Evolutionary conservation across 2,888 invertebrate species (phyloP), one percentile per base, ranked within the genome.

Genomic region (Drosophila ezoana): DNA sequence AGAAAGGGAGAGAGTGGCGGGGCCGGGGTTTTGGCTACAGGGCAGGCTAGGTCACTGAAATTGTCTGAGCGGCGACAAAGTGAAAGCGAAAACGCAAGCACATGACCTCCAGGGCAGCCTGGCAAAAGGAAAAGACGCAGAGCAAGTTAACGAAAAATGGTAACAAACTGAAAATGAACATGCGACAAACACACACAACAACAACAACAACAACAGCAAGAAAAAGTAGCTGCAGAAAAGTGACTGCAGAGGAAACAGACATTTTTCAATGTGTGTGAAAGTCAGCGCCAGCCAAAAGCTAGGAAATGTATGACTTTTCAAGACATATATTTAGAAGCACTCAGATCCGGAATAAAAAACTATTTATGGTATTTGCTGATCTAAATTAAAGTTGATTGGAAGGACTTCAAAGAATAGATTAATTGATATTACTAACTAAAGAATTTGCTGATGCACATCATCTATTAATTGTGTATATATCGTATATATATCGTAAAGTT

Each of bases 141-240:
- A 49, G 67, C 32, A 51, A 60, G 47, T 68, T 59, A 43, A 56
- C 62, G 40, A 72, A 66, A 66, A 78, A 69, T 49, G 60, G 58
- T 47, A 56, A 49, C 57, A 61, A 68, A 60, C 85, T 82, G 76
- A 70, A 85, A 82, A 85, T 82, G 82, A 81, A 76, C 81, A 84
- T 76, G 79, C 72, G 57, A 58, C 59, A 52, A 62, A 54, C 43
- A 51, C 9, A 73, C 51, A 18, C 38, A 47, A 18, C 43, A 14
- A 14, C 37, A 48, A 63, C 62, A 49, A 14, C 37, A 51, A 4
- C 23, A 14, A 14, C 23, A 37, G 37, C 38, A 14, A 11, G 11
- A 13, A 1, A 23, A 18, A 38, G 10, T 9, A 23, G 11, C n/a
- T 13, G 18, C 9, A 38, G 37, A 63, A 41, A 33, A 44, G 35